Conservation (phyloP, 2,797 vertebrate genomes). For the Gallinago solitaria region DNA sequence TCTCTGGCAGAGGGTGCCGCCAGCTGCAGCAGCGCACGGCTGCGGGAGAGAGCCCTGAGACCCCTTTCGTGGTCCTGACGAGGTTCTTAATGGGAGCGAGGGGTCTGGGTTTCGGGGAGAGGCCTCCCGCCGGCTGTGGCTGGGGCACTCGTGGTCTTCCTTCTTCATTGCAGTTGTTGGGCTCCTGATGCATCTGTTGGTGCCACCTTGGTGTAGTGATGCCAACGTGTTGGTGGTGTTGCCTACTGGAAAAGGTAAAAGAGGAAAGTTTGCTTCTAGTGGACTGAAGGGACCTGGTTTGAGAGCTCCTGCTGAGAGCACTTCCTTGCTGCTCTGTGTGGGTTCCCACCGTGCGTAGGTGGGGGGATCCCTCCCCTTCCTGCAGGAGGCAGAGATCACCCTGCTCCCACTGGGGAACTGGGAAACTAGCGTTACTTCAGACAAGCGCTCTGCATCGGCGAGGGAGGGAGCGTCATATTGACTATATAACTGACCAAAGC, state of each 20-base stretch:
- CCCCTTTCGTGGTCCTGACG: fast-evolving
- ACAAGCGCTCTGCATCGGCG: fast-evolving
- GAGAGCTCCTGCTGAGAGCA: neutral
- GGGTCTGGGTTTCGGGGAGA: fast-evolving
- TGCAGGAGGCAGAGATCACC: fast-evolving
- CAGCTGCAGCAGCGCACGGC: neutral
- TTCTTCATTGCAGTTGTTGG: fast-evolving
- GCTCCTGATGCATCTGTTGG: fast-evolving
- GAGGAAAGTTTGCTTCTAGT: neutral
- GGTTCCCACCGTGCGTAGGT: neutral
- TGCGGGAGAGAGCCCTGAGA: fast-evolving
- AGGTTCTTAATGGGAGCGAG: fast-evolving
- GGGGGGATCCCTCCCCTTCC: neutral
- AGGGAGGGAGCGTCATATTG: fast-evolving
- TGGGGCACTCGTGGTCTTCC: fast-evolving
- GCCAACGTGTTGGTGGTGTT: fast-evolving
- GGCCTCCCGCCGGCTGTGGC: fast-evolving
- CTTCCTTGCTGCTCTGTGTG: fast-evolving
- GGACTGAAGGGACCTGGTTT: neutral
- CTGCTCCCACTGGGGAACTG: fast-evolving
- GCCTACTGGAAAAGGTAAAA: neutral
- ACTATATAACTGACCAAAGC: neutral
- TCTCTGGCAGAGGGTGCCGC: neutral
- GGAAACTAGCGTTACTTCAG: fast-evolving
- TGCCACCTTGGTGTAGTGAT: fast-evolving